Base-by-base conservation (phyloP, 2,797 vertebrate genomes). In the Myotis daubentonii region DNA sequence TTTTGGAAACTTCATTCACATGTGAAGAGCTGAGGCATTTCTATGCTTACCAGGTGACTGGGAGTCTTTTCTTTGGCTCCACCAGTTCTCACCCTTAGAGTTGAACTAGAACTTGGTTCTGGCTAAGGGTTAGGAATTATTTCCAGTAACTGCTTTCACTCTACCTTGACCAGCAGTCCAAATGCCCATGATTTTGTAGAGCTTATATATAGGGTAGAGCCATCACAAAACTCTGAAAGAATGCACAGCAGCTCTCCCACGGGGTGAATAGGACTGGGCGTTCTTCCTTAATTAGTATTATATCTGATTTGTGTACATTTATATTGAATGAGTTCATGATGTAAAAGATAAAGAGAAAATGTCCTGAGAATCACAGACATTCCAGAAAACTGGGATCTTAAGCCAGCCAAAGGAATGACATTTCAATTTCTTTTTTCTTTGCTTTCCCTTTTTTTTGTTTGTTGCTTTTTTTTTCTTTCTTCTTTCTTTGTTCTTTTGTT, bases 121-220 rank as follows among this genome's bases (percentile, higher is more conserved):
- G 83, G 71, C 65, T 70, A 10, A 70, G 41, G 41, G 41, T 44
- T 65, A 4, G 47, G 47, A 47, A 10, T 44, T 44, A 44, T 8
- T 78, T 38, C n/a, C 28, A 72, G 93, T 87, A 96, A 86, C 62
- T 86, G 87, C 91, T 96, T 57, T 96, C 98, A 95, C 97, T 98
- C 98, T 97, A 66, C 91, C 98, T 98, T 98, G 97, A 98, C 97
- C 97, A 98, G 98, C 98, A 98, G 98, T 97, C 96, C 98, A 97
- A 97, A 97, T 44, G 96, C 97, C 97, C 96, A 96, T 98, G 97
- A 96, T 99, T 99, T 99, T 99, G 99, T 99, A 99, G 97, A 96
- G 97, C 98, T 98, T 97, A 96, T 65, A 44, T 78, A 94, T 87
- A 36, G 98, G 98, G 97, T 96, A 98, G 98, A 98, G 98, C 98